Percentiles rank a stretch among this genome's conserved stretches.
Evolutionary conservation across 2,113 vertebrate genomes (phyloP).

Genomic region (Melozone crissalis): DNA sequence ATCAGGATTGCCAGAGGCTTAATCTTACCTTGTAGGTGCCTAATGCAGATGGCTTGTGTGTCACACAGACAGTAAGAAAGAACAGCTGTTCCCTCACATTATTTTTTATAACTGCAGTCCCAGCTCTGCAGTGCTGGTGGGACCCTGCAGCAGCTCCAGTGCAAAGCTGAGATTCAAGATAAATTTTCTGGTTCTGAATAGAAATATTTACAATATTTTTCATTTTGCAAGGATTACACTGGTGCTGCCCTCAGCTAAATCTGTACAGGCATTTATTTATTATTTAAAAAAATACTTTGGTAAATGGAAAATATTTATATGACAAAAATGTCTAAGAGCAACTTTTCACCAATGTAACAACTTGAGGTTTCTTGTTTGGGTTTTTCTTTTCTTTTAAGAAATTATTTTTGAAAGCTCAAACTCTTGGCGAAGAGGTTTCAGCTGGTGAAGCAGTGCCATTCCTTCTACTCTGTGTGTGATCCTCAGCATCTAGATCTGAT

Average conservation of each 20-base stretch:
- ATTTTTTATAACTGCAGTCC: not conserved
- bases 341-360: not conserved
- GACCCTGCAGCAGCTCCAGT: not conserved
- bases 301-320: not conserved
- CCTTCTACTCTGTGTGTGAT: not conserved
- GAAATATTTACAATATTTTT: not conserved
- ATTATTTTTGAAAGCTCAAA: not conserved
- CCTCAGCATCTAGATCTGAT: not conserved
- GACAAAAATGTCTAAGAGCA: not conserved
- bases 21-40: not conserved
- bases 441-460: not conserved
- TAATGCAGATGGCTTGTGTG: not conserved
- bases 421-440: not conserved
- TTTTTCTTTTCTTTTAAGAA: not conserved
- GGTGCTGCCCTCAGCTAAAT: not conserved
- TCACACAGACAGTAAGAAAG: not conserved
- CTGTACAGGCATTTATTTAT: not conserved
- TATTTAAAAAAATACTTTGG: not conserved
- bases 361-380: not conserved
- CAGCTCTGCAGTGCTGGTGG: not conserved
- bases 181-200: not conserved
- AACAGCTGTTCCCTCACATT: not conserved
- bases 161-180: not conserved
- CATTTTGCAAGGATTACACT: not conserved
- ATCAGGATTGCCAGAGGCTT: not conserved